Base-by-base conservation (phyloP, 92 coral and sea anemone genomes). In the Hydrozoanthus gracilis region DNA sequence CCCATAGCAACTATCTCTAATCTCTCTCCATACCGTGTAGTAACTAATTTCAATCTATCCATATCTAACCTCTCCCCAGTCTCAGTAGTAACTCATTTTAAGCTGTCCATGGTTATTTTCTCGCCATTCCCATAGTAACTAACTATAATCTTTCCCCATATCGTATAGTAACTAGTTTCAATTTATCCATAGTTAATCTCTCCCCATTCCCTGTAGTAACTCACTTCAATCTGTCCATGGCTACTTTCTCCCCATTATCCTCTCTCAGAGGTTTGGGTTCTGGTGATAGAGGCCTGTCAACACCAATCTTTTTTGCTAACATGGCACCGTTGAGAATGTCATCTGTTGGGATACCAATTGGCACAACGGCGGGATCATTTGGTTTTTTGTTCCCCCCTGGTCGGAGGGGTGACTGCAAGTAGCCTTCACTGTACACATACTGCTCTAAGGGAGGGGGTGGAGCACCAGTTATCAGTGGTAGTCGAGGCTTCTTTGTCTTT, bases 361-460 rank as follows among this genome's bases (percentile, higher is more conserved):
- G 44, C 2, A n/a, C 52, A 14, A n/a, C 51, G 20, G 80, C 87
- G 14, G 79, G 88, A 45, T 91, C 92, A 68, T 84, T 66, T 7
- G 73, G 71, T 78, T 88, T 95, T 78, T 76, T 87, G 82, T 76
- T 90, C 73, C 96, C 78, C 75, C 96, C 78, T 17, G 97, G 86
- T 71, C 95, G 87, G 77, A 95, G 79, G 51, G 98, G 89, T 13
- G 94, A 62, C 86, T 86, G 72, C 4, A 93, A 94, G 75, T 92
- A 92, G 14, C 98, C 98, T 67, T 95, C 98, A 8, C 64, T 91
- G 94, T 95, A 92, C 49, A 95, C 98, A 88, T 95, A 95, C 64
- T 93, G 96, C 77, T 95, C 98, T 83, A 95, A 88, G 49, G 98
- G 98, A 74, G 95, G 98, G 16, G 98, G 98, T 11, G 98, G 98